These are phyloP conservation scores for Dasypogon diadema DNA, from an alignment of 2,888 invertebrate genomes.

Conservation along the genomic window DNA sequence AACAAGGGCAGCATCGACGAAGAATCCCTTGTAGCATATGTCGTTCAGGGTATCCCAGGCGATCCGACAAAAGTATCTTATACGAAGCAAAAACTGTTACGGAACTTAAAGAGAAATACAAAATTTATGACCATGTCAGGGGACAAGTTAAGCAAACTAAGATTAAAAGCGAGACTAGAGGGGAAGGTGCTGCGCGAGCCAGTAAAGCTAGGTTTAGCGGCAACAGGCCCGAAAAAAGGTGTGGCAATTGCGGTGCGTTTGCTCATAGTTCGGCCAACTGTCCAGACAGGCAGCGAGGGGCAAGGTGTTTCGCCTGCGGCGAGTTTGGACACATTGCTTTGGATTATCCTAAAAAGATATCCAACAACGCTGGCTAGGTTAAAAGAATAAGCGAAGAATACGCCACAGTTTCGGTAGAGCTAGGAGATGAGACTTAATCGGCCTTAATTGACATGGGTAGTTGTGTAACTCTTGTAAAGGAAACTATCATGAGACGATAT, in stretches of 20 bases:
- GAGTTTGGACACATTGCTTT: not conserved
- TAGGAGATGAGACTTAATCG: not conserved
- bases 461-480: not conserved
- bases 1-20: constrained; percentile 51
- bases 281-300: no score
- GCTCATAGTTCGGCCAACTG: no score
- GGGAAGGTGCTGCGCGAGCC: no score
- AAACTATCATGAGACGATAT: not conserved
- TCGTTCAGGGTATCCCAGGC: constrained; percentile 48
- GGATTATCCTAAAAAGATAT: not conserved
- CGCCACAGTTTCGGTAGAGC: not conserved
- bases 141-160: no score
- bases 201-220: no score
- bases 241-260: no score
- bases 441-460: not conserved
- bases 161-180: no score
- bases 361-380: not conserved
- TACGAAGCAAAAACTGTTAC: no score
- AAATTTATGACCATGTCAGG: no score
- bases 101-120: no score
- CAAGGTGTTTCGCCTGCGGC: no score
- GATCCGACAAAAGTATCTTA: constrained; percentile 1
- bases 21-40: constrained; percentile 49
- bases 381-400: not conserved
- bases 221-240: no score